Evolutionary conservation across 2,888 invertebrate genomes (phyloP).

Genomic region (Cancer borealis): DNA sequence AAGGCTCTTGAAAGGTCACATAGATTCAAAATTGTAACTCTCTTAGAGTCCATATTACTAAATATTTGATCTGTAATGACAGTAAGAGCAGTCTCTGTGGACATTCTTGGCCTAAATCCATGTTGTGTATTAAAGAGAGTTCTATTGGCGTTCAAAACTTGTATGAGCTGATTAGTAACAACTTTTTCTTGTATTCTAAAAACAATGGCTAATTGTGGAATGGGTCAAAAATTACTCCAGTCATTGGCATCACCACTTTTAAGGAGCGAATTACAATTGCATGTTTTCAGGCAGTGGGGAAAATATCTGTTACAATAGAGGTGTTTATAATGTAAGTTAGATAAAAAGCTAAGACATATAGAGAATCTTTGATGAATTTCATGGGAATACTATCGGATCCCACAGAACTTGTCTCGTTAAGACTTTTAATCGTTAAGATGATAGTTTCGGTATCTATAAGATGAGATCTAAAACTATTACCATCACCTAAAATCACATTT

Average conservation of each 20-base stretch:
- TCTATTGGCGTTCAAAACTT: no score
- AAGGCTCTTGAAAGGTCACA: constrained; percentile 17
- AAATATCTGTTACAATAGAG: no score
- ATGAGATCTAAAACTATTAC: background rate
- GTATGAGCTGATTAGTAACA: background rate
- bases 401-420: background rate
- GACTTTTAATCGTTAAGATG: background rate
- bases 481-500: background rate
- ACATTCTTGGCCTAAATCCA: constrained; percentile 34
- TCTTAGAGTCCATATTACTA: background rate
- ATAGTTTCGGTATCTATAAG: constrained; percentile 7
- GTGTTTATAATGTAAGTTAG: no score
- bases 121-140: constrained; percentile 21
- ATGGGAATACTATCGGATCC: background rate
- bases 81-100: background rate
- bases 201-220: constrained; percentile 38
- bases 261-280: no score
- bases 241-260: no score
- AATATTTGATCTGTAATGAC: no score
- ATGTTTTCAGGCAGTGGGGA: no score
- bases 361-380: background rate
- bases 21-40: no score
- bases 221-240: background rate
- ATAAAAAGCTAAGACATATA: background rate
- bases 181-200: constrained; percentile 53